Conservation (phyloP, 2,113 vertebrate genomes). For the Semnornis frantzii region DNA sequence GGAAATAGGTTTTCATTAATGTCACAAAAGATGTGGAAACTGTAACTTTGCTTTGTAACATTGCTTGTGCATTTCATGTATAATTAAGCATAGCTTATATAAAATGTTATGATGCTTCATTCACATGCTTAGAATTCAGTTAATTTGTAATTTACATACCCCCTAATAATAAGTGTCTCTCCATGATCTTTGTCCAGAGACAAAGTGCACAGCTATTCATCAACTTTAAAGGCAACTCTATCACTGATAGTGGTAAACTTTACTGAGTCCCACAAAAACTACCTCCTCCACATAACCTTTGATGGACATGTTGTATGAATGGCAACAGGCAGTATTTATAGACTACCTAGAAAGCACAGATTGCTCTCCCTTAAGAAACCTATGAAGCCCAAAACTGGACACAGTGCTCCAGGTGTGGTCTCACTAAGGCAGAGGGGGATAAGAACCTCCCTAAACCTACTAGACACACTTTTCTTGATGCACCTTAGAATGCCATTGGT, state of each 20-base stretch:
- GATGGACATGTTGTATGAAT: background rate
- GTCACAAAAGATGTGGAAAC: background rate
- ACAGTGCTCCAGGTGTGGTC: too few relatives aligned
- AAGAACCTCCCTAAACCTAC: too few relatives aligned
- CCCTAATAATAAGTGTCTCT: background rate
- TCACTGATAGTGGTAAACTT: conserved; percentile 19
- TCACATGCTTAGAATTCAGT: conserved; percentile 12
- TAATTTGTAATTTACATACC: background rate
- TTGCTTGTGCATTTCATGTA: background rate
- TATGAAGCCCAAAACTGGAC: background rate
- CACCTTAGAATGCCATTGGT: too few relatives aligned
- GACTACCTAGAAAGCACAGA: background rate
- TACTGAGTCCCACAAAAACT: background rate
- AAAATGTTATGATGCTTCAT: conserved; percentile 26
- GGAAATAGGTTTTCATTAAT: background rate
- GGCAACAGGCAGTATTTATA: background rate
- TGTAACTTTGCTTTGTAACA: background rate
- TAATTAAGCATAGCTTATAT: conserved; percentile 8
- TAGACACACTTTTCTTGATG: too few relatives aligned
- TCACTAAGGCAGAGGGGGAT: too few relatives aligned
- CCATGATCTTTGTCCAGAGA: background rate
- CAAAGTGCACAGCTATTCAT: conserved; percentile 10
- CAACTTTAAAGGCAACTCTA: background rate
- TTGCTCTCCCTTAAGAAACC: background rate
- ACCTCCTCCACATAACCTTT: conserved; percentile 7